Base-by-base conservation (phyloP, 2,888 invertebrate genomes). In the Amblyteles armatorius region DNA sequence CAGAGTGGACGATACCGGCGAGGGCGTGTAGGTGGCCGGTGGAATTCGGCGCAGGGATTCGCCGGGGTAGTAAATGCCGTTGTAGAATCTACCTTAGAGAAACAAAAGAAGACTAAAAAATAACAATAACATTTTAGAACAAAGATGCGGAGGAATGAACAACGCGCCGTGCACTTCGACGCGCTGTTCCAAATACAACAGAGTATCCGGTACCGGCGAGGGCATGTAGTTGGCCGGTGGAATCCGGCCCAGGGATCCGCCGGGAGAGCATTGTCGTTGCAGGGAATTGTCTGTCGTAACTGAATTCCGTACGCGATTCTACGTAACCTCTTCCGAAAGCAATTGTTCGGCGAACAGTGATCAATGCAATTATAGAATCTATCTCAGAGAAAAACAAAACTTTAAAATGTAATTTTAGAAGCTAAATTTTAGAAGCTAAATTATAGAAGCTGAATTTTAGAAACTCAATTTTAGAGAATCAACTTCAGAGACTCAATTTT, bases 101-200 rank as follows among this genome's bases (percentile, higher is more conserved):
- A 9, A 2, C 40, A 40, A 40, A 40, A 40, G 7, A 40, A 40
- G 0, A 2, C 40, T 11, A 48, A 48, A 44, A 48, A 16, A 16
- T 16, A 48, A 13, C 16, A 48, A 48, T 48, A 16, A 48, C 44
- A 48, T 40, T 40, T 11, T 11, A 3, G 11, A 40, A 40, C 40
- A 40, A 40, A 11, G 40, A 11, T 9, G 11, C 40, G 11, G 2
- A 40, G 1, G 40, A 40, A 11, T 40, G 3, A 11, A 40, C 40
- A 40, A 40, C 1, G 40, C 40, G 36, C 40, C 40, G 11, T 40
- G 7, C 40, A 72, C 55, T 52, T 52, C 19, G 57, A 3, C 40
- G 57, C 40, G 73, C 44, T 60, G 44, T 73, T 73, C 48, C 60
- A 48, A 73, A 73, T 60, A 48, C 4, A 73, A 44, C 26, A 29